phyloP scores from a whole-genome alignment of 2,113 vertebrate species.

The Rallus limicola region DNA sequence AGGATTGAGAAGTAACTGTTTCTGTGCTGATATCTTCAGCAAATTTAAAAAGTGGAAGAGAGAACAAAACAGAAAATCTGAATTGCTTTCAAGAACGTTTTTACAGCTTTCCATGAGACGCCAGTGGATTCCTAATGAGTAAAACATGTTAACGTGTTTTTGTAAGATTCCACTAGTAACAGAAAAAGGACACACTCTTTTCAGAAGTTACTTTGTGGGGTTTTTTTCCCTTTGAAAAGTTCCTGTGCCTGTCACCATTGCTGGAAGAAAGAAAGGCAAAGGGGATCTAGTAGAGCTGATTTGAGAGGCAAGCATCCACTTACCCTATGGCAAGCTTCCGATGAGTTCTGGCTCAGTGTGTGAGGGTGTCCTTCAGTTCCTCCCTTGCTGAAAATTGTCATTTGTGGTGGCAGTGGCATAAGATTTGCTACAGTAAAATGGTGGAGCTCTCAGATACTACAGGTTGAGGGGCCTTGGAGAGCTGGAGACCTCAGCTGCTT shows the following conservation, averaged over 20 bases:
- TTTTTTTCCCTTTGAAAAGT: neutral
- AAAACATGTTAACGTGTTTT: conserved; percentile 33
- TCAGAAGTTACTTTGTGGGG: neutral
- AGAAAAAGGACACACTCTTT: neutral
- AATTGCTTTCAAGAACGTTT: neutral
- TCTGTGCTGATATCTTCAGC: neutral
- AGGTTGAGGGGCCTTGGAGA: neutral
- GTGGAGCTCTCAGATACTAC: neutral
- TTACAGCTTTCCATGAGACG: neutral
- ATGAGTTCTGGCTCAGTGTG: neutral
- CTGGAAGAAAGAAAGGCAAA: neutral
- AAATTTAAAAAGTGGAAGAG: neutral
- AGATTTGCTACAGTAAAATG: neutral
- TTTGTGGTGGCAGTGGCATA: neutral
- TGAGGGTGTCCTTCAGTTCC: neutral
- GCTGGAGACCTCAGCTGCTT: neutral
- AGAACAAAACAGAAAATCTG: neutral
- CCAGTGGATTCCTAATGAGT: conserved; percentile 26
- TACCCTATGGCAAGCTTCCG: neutral
- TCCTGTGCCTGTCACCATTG: neutral
- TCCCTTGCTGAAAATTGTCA: neutral
- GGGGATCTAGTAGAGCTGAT: neutral
- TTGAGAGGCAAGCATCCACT: neutral
- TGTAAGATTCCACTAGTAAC: conserved; percentile 11
- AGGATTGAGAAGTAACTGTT: conserved; percentile 10